Percentiles rank a stretch among this genome's conserved stretches.
Evolutionary conservation across 2,888 invertebrate species (phyloP).

Genomic region (Protonemura montana): DNA sequence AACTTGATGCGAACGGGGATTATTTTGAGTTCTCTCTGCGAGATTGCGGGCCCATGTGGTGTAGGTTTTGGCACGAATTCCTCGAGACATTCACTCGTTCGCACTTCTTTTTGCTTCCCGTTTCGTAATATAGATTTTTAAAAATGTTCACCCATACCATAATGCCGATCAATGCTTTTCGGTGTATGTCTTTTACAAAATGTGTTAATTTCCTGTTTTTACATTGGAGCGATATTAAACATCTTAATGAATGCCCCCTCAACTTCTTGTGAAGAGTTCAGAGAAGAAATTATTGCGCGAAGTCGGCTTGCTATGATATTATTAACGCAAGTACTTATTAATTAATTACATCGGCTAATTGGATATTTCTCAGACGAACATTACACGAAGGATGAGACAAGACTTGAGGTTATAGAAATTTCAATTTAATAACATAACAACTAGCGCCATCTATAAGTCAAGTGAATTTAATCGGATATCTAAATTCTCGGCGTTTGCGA

Average conservation of each 20-base stretch:
- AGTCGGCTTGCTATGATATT: neutral
- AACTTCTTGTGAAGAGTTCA: neutral
- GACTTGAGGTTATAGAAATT: neutral
- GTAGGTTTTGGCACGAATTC: neutral
- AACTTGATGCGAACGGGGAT: slow-evolving; percentile 16
- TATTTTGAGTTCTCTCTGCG: neutral
- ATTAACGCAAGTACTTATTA: neutral
- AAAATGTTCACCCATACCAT: too few relatives aligned
- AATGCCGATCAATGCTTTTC: too few relatives aligned
- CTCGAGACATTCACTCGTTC: neutral
- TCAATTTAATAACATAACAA: neutral
- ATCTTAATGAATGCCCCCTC: neutral
- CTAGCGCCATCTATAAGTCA: neutral
- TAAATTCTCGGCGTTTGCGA: neutral
- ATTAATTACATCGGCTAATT: neutral
- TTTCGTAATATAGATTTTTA: too few relatives aligned
- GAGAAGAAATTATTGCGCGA: neutral
- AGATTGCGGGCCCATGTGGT: neutral
- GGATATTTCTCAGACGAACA: neutral
- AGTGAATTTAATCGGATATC: neutral
- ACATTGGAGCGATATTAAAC: too few relatives aligned
- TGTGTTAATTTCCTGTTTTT: too few relatives aligned
- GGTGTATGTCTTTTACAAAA: too few relatives aligned
- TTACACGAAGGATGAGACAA: neutral
- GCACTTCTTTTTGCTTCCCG: neutral